phyloP scores from a whole-genome alignment of 2,797 vertebrate genomes.

The Pipistrellus kuhlii region DNA sequence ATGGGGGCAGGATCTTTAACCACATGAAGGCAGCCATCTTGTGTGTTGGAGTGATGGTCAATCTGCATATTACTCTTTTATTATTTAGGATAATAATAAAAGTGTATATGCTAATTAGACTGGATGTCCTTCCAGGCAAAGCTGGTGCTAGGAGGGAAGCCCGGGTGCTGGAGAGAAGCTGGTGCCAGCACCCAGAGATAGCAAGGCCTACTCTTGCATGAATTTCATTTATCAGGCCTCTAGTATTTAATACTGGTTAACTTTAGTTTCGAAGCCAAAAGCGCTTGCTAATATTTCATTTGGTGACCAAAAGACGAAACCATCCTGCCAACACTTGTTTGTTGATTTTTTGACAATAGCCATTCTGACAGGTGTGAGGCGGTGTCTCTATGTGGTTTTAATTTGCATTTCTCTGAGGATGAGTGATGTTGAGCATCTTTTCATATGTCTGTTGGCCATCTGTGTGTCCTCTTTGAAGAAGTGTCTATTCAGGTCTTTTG shows the following conservation, averaged over 20 bases:
- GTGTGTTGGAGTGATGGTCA: too few species aligned
- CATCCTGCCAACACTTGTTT: neutral
- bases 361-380: neutral
- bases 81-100: too few species aligned
- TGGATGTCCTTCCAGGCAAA: fast-evolving
- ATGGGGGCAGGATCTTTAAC: too few species aligned
- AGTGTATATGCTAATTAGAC: too few species aligned
- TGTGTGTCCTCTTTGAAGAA: neutral
- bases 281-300: neutral
- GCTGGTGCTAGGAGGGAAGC: too few species aligned
- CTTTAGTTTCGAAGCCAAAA: neutral
- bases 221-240: too few species aligned
- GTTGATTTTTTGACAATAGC: too few species aligned
- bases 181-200: too few species aligned
- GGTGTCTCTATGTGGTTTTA: neutral
- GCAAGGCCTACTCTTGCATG: too few species aligned
- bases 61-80: too few species aligned
- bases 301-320: neutral
- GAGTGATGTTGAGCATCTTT: neutral
- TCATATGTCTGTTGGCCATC: neutral
- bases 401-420: neutral
- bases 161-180: too few species aligned
- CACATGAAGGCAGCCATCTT: too few species aligned
- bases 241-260: neutral
- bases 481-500: neutral